Percentiles rank a stretch among this genome's conserved stretches.
Conservation (phyloP, 2,888 invertebrate genomes). For the Polydrusus pterygomalis region DNA sequence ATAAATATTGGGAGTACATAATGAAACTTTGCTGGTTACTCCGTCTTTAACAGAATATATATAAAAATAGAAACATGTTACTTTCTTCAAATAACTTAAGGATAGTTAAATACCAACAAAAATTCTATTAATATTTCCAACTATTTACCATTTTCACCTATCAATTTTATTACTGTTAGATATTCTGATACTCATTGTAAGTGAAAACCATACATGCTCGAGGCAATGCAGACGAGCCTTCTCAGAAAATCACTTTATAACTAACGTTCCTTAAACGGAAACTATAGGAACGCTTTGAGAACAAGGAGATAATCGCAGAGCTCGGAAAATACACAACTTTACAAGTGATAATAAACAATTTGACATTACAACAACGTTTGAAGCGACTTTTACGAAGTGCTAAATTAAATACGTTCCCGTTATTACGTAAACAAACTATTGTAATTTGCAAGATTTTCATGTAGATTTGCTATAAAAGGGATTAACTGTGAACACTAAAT, state of each 20-base stretch:
- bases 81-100: no score
- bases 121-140: no score
- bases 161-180: no score
- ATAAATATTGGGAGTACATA: no score
- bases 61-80: no score
- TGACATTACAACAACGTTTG: constrained; percentile 14
- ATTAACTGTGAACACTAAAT: background rate
- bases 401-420: constrained; percentile 36
- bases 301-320: constrained; percentile 46
- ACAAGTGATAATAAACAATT: constrained; percentile 33
- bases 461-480: constrained; percentile 12
- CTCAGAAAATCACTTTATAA: constrained; percentile 9
- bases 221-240: background rate
- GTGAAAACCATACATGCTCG: no score
- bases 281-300: constrained; percentile 8
- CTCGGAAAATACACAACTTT: constrained; percentile 55
- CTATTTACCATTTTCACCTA: no score
- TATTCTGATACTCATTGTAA: no score
- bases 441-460: constrained; percentile 1
- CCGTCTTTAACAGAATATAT: no score
- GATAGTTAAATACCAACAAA: no score
- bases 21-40: no score
- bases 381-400: constrained; percentile 34
- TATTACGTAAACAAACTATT: constrained; percentile 29
- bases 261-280: constrained; percentile 19